Evolutionary conservation across 2,797 vertebrate genomes (phyloP).

Genomic region (Myripristis murdjan): DNA sequence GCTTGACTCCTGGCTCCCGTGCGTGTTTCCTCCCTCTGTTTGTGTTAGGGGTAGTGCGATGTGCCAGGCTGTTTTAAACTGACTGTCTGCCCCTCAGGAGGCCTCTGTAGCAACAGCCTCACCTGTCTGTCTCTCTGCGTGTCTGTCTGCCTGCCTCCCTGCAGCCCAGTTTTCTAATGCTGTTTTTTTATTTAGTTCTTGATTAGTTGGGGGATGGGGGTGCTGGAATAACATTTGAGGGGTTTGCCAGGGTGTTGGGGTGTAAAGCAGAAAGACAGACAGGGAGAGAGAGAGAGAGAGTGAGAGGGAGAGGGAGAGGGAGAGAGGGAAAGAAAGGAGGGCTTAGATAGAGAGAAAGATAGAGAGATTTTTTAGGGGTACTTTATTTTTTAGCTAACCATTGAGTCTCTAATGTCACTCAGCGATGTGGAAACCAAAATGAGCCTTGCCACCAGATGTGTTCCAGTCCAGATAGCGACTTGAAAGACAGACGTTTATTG

Average conservation of each 20-base stretch:
- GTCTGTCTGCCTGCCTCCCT: conserved; percentile 15
- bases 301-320: conserved; percentile 19
- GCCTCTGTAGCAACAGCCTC: conserved; percentile 54
- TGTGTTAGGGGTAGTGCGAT: conserved; percentile 45
- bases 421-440: conserved; percentile 83
- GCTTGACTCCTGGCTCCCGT: conserved; percentile 57
- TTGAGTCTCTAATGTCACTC: conserved; percentile 85
- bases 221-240: conserved; percentile 63
- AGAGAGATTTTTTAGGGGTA: conserved; percentile 66
- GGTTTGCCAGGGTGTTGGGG: conserved; percentile 62
- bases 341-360: conserved; percentile 60
- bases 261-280: background rate
- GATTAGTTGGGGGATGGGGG: conserved; percentile 81
- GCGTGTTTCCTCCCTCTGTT: conserved; percentile 65
- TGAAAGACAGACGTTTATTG: conserved; percentile 90
- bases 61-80: conserved; percentile 64
- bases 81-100: conserved; percentile 76
- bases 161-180: conserved; percentile 67
- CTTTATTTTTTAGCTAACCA: conserved; percentile 78
- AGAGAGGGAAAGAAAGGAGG: conserved; percentile 36
- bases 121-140: conserved; percentile 36
- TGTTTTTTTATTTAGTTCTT: conserved; percentile 82
- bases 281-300: background rate
- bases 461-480: conserved; percentile 85
- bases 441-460: conserved; percentile 87